Conservation (phyloP, 2,113 vertebrate species). For the Myocastor coypus region DNA sequence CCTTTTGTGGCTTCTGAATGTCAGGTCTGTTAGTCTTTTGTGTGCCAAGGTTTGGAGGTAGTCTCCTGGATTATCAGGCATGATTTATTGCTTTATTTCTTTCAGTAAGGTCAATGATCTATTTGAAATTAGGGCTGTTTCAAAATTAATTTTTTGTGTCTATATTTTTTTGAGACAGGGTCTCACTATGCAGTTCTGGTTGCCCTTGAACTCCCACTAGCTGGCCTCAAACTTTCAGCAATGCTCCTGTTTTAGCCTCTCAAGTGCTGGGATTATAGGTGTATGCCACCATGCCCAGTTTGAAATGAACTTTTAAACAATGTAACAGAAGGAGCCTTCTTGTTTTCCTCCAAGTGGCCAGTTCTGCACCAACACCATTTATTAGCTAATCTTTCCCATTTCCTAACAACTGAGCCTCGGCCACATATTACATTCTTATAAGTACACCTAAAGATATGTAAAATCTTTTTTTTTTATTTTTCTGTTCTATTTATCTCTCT, state of each 20-base stretch:
- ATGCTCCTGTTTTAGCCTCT: background rate
- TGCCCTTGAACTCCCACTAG: background rate
- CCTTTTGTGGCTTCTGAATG: background rate
- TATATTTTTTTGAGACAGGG: background rate
- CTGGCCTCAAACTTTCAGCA: background rate
- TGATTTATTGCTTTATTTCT: slow-evolving; percentile 12
- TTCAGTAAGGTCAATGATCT: background rate
- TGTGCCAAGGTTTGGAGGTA: background rate
- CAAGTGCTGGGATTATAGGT: background rate
- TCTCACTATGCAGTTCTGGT: background rate
- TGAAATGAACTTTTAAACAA: slow-evolving; percentile 25
- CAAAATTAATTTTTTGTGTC: slow-evolving; percentile 17
- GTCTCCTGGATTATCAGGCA: background rate
- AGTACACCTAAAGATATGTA: background rate
- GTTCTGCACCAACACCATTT: background rate
- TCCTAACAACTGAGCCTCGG: background rate
- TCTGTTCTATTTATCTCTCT: background rate
- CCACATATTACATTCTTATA: background rate
- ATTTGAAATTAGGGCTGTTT: slow-evolving; percentile 2
- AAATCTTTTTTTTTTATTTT: background rate
- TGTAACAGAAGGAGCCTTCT: slow-evolving; percentile 10
- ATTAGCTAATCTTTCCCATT: background rate
- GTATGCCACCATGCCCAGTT: background rate
- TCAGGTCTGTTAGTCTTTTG: background rate
- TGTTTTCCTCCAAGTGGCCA: background rate